phyloP scores from a whole-genome alignment of 2,888 invertebrate species.

The Polymixis flavicincta region DNA sequence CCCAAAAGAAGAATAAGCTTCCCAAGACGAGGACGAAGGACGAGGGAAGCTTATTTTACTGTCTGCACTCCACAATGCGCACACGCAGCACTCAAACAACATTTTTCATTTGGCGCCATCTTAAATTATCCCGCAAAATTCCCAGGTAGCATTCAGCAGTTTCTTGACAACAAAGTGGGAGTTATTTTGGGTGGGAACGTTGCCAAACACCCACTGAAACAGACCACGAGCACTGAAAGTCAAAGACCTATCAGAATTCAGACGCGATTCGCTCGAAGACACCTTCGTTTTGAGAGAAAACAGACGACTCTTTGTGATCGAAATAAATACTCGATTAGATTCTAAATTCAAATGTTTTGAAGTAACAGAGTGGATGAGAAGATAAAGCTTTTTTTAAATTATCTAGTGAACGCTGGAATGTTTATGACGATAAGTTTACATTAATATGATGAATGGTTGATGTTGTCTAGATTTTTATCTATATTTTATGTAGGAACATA shows the following conservation, averaged over 20 bases:
- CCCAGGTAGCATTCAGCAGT: slow-evolving; percentile 37
- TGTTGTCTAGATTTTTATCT: slow-evolving; percentile 10
- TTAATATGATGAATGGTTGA: neutral
- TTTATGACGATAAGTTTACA: neutral
- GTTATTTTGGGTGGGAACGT: slow-evolving; percentile 64
- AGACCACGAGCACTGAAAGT: slow-evolving; percentile 47
- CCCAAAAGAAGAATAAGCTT: no score
- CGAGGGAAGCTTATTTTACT: slow-evolving; percentile 18
- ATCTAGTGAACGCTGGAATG: neutral
- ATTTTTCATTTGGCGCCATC: slow-evolving; percentile 52
- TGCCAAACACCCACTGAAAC: slow-evolving; percentile 64
- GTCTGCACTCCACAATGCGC: neutral
- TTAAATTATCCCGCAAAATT: slow-evolving; percentile 48
- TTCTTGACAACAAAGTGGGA: slow-evolving; percentile 49
- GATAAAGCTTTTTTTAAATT: neutral
- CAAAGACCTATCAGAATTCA: slow-evolving; percentile 65
- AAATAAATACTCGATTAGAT: slow-evolving; percentile 44
- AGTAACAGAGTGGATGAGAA: neutral
- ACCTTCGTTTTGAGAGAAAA: slow-evolving; percentile 44
- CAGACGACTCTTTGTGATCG: slow-evolving; percentile 46
- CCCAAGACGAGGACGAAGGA: no score
- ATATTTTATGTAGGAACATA: no score
- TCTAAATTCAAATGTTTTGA: slow-evolving; percentile 15
- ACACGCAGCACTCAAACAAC: slow-evolving; percentile 4
- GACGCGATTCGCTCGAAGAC: slow-evolving; percentile 29